phyloP scores from a whole-genome alignment of 1,140 invertebrate genomes.

The Saccostrea cuccullata region DNA sequence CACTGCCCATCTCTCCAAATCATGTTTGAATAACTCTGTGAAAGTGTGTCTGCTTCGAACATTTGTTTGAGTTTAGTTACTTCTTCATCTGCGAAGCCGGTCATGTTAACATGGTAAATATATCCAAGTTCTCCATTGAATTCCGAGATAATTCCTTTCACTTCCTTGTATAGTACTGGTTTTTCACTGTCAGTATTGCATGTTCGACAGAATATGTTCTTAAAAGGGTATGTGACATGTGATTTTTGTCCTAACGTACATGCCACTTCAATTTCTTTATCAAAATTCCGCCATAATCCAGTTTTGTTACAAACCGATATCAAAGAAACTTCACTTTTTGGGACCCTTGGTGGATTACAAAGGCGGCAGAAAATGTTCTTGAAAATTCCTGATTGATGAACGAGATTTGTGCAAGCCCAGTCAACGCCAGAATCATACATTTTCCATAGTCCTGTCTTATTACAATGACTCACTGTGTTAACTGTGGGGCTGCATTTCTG shows the following conservation, averaged over 20 bases:
- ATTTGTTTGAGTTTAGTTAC: slow-evolving; percentile 10
- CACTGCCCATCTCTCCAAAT: not conserved
- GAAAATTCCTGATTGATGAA: not conserved
- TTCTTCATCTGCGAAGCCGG: not conserved
- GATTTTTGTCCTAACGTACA: not conserved
- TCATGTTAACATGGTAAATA: not conserved
- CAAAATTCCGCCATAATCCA: not conserved
- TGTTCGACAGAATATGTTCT: slow-evolving; percentile 2
- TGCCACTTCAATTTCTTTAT: not conserved
- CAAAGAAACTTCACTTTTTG: not conserved
- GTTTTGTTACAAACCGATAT: slow-evolving; percentile 10
- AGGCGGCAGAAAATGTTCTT: slow-evolving; percentile 14
- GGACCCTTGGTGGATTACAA: not conserved
- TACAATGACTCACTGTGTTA: not conserved
- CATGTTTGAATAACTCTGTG: not conserved
- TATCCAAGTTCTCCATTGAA: not conserved
- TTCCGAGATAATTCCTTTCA: slow-evolving; percentile 3
- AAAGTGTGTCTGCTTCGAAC: not conserved
- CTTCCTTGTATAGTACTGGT: not conserved
- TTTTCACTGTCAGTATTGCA: not conserved
- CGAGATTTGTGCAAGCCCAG: not conserved
- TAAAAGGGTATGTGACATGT: not conserved
- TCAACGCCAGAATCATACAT: not conserved
- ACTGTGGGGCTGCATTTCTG: not conserved
- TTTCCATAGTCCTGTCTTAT: not conserved